Base-by-base conservation (phyloP, 2,797 vertebrate species). In the Amphiprion clarkii region DNA sequence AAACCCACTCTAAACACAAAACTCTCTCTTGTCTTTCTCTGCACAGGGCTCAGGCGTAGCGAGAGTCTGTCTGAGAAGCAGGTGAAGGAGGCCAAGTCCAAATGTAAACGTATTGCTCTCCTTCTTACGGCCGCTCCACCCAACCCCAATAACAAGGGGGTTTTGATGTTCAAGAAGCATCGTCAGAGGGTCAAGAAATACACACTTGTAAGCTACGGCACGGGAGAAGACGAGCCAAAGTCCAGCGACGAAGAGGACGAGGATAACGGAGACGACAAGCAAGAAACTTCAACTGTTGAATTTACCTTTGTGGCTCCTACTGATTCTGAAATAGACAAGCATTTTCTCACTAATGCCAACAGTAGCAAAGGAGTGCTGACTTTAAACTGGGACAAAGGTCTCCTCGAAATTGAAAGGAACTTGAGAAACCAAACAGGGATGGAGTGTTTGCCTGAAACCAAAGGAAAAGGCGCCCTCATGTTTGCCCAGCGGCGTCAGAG, bases 131-230 rank as follows among this genome's bases (percentile, higher is more conserved):
- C 95, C 75, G 96, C 96, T 70, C 96, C 97, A 48, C 95, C 96
- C 85, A 97, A 98, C 87, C 97, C 98, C 90, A 96, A 96, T 85
- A 99, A 99, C 93, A 98, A 97, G 85, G 98, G 98, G 89, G 95
- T 98, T 95, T 96, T 99, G 95, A 99, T 99, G 98, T 99, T 99
- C 94, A 99, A 98, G 94, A 98, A 96, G 92, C 96, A 98, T 61
- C 96, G 97, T 19, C 96, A 97, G 89, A 96, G 98, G 87, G 97
- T 97, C 3, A 97, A 97, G 89, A 97, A 97, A 87, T 99, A 96
- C 78, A 99, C 98, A 25, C 95, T 99, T 25, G 95, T 99, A 82
- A 99, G 98, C 93, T 99, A 99, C 98, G 98, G 98, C 42, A 99
- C 98, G 0, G 98, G 98, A 5, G 97, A 98, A 82, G 93, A 96